These are phyloP conservation scores for Euleptes europaea DNA, from an alignment of 2,113 vertebrate species.

Conservation along the genomic window DNA sequence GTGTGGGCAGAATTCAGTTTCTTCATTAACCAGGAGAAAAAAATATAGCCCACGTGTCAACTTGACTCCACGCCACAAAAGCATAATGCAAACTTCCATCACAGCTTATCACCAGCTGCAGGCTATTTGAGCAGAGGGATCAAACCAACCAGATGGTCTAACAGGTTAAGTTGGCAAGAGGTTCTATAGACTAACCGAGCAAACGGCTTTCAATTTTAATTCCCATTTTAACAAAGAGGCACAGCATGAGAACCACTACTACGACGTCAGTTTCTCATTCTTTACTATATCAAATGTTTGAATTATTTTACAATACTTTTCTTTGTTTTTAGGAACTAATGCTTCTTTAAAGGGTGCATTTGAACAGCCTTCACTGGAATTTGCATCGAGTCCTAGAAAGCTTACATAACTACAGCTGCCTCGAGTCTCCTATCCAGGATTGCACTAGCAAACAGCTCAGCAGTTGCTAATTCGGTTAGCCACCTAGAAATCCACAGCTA, in stretches of 20 bases:
- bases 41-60: conserved; percentile 1
- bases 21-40: neutral
- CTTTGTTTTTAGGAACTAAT: neutral
- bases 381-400: neutral
- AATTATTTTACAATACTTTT: neutral
- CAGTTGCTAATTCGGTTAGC: neutral
- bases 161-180: conserved; percentile 48
- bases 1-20: neutral
- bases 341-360: neutral
- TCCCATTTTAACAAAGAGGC: conserved; percentile 45
- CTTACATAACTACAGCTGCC: neutral
- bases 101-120: conserved; percentile 48
- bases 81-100: conserved; percentile 16
- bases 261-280: neutral
- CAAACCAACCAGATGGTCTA: conserved; percentile 53
- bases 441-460: neutral
- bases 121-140: conserved; percentile 49
- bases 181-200: conserved; percentile 36
- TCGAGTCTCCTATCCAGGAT: neutral
- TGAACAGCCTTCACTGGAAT: neutral
- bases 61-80: conserved; percentile 43
- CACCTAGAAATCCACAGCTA: neutral
- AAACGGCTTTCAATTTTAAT: conserved; percentile 39
- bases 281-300: neutral
- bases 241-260: conserved; percentile 24